Base-by-base conservation (phyloP, 2,888 invertebrate genomes). In the Caenorhabditis panamensis region DNA sequence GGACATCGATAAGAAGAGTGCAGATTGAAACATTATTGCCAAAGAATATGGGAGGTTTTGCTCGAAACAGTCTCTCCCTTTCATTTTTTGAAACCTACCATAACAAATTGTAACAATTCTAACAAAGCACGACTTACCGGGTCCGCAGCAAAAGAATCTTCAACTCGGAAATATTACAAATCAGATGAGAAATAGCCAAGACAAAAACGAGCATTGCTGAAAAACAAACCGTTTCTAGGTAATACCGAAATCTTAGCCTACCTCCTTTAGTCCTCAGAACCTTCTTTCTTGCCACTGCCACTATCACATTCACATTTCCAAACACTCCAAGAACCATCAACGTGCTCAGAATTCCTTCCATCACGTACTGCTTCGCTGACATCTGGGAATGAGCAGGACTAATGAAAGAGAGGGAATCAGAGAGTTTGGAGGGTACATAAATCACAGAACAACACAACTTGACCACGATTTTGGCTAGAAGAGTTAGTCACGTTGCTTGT, bases 201-300 rank as follows among this genome's bases (percentile, higher is more conserved):
- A 75, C 58, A 24, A 66, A 66, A 2, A 75, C 64, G 13, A 75
- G 61, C 75, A 75, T 66, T 31, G 75, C 75, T 73, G 59, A 28
- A 72, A 63, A 41, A 41, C 41, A 11, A 13, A 41, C 13, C n/a
- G n/a, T n/a, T 41, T 41, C 13, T 13, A 11, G 13, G 2, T 41
- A 13, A 2, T 2, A 13, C 13, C 13, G 8, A 41, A 31, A 4
- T 53, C 4, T 24, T 24, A 28, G 3, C 24, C 36, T 28, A 73
- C 73, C 64, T 66, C 75, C 75, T 75, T 75, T 75, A 0, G 75
- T 66, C 36, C 75, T 18, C 24, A 75, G 41, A 41, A 61, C 61
- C 36, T 75, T 75, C 24, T 75, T 75, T 20, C 66, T 20, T 16
- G 66, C 66, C n/a, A 75, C 61, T 8, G 75, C 75, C 16, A 75